Percentiles rank a stretch among this genome's conserved stretches.
Evolutionary conservation across 2,113 vertebrate species (phyloP).

Genomic region (Anoplopoma fimbria): DNA sequence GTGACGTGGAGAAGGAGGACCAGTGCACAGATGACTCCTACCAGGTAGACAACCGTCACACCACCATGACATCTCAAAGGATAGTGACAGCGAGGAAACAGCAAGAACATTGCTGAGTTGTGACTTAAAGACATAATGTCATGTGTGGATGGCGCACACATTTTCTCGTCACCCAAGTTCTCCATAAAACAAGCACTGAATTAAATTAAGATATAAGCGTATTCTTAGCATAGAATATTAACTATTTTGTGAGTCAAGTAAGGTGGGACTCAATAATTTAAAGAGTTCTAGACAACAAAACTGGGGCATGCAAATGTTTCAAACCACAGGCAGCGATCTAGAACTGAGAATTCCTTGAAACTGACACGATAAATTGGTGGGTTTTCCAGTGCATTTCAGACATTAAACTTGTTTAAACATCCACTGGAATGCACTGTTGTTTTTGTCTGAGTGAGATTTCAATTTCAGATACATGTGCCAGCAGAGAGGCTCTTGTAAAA

Average conservation of each 20-base stretch:
- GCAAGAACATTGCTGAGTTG: neutral
- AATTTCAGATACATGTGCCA: conserved; percentile 12
- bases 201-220: neutral
- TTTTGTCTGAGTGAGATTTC: conserved; percentile 26
- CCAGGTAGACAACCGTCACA: conserved; percentile 74
- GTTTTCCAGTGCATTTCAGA: neutral
- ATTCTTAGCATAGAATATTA: neutral
- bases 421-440: neutral
- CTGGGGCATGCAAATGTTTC: neutral
- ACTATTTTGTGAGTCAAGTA: conserved; percentile 3
- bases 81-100: neutral
- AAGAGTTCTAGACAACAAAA: neutral
- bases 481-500: conserved; percentile 17
- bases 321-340: neutral
- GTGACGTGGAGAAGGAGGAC: conserved; percentile 77
- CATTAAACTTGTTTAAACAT: conserved; percentile 4
- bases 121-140: conserved; percentile 9
- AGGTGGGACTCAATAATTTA: neutral
- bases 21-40: conserved; percentile 85
- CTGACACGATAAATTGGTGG: neutral
- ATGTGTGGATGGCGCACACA: neutral
- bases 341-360: neutral
- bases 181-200: conserved; percentile 2
- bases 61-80: neutral
- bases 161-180: neutral